phyloP scores from a whole-genome alignment of 2,797 vertebrate species.

The Ctenosaura bakeri region DNA sequence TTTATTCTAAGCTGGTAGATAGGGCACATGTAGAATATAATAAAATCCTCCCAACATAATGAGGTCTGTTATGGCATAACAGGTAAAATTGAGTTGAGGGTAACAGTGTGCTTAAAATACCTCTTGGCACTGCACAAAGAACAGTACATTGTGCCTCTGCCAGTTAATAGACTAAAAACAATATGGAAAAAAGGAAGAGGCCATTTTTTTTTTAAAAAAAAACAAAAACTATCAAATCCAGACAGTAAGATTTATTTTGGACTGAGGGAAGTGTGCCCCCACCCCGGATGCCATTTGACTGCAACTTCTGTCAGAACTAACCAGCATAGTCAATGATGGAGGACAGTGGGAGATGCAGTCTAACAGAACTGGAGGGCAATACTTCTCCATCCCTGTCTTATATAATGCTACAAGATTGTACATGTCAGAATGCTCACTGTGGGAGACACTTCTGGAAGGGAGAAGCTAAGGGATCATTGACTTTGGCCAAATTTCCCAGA shows the following conservation, averaged over 20 bases:
- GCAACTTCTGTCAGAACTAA: neutral
- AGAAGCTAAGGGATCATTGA: neutral
- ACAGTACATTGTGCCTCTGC: neutral
- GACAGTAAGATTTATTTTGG: neutral
- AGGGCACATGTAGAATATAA: neutral
- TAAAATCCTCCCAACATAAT: neutral
- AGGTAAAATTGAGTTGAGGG: neutral
- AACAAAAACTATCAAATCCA: neutral
- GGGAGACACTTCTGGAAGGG: neutral
- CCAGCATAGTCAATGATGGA: neutral
- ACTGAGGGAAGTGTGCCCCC: no score
- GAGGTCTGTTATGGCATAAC: neutral
- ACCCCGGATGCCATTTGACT: neutral
- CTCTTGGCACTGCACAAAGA: neutral
- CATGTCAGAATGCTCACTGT: neutral
- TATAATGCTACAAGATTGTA: neutral
- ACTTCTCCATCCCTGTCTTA: neutral
- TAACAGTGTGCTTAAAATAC: neutral
- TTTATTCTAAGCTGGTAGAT: neutral
- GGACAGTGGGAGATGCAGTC: neutral
- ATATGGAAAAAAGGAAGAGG: no score
- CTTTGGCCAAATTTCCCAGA: neutral
- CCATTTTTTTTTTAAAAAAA: no score
- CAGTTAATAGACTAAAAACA: neutral
- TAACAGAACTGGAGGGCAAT: neutral